A percentile compares a stretch with the other conserved stretches of the same genome.
Evolutionary conservation across 2,888 invertebrate genomes (phyloP).

Genomic region (Leptopilina myrica): DNA sequence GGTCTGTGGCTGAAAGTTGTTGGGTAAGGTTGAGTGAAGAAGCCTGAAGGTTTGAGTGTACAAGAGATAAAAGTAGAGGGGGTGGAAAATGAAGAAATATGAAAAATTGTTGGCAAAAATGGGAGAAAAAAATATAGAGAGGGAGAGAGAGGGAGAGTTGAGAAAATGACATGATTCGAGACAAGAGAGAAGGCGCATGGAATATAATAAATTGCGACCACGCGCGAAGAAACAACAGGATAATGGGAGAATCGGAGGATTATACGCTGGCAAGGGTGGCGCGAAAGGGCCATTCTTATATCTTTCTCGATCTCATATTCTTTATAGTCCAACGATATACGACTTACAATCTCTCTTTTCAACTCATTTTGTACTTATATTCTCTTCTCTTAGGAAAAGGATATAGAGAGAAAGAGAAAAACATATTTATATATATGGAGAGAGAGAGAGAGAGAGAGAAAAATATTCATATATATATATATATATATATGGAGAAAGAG

Average conservation of each 20-base stretch:
- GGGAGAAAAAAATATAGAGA: background rate
- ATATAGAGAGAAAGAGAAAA: too few relatives aligned
- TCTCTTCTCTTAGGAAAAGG: background rate
- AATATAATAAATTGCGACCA: slow-evolving; percentile 71
- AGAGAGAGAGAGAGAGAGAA: too few relatives aligned
- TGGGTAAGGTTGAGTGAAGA: slow-evolving; percentile 29
- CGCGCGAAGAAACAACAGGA: slow-evolving; percentile 70
- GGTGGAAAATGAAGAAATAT: background rate
- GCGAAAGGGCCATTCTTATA: slow-evolving; percentile 60
- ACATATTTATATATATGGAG: too few relatives aligned
- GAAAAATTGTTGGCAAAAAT: background rate
- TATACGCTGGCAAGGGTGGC: slow-evolving; percentile 58
- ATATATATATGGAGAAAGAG: too few relatives aligned
- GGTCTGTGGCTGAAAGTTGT: slow-evolving; percentile 39
- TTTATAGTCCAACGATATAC: slow-evolving; percentile 55
- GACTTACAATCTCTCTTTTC: slow-evolving; percentile 42
- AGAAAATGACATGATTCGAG: slow-evolving; percentile 48
- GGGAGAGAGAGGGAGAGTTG: slow-evolving; percentile 27
- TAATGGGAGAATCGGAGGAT: slow-evolving; percentile 72
- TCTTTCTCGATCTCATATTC: slow-evolving; percentile 62
- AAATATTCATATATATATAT: too few relatives aligned
- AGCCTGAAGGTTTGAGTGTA: slow-evolving; percentile 11
- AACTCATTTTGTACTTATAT: background rate
- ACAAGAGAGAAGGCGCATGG: slow-evolving; percentile 42
- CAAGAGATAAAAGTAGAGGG: slow-evolving; percentile 21